These are phyloP conservation scores for Boleophthalmus pectinirostris DNA, from an alignment of 2,113 vertebrate genomes.

Conservation along the genomic window DNA sequence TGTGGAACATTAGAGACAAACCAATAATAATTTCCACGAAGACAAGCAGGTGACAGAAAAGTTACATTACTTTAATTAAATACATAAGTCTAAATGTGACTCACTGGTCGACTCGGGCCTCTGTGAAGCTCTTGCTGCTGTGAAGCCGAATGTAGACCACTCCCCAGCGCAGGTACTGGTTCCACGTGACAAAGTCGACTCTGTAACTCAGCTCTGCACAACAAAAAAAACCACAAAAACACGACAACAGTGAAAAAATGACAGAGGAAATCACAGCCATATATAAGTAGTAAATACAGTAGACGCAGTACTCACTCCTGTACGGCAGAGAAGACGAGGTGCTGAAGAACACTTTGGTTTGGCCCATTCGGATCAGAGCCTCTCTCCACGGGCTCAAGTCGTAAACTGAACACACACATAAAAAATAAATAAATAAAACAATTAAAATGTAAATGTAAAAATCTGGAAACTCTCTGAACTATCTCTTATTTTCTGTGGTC, in stretches of 20 bases:
- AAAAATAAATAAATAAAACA: neutral
- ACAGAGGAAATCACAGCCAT: neutral
- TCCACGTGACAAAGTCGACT: constrained; percentile 90
- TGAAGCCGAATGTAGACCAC: constrained; percentile 81
- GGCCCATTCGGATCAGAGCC: constrained; percentile 64
- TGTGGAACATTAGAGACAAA: no score
- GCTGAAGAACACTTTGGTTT: constrained; percentile 86
- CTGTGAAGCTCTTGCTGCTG: constrained; percentile 77
- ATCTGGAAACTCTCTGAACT: no score
- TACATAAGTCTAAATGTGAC: constrained; percentile 50
- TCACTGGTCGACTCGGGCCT: constrained; percentile 85
- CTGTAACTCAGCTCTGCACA: constrained; percentile 86
- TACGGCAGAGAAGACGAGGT: constrained; percentile 83
- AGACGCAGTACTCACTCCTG: constrained; percentile 80
- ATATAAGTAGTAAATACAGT: neutral
- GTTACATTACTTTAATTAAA: no score
- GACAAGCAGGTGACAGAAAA: no score
- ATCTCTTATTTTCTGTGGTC: no score
- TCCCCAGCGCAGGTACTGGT: constrained; percentile 86
- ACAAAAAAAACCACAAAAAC: neutral
- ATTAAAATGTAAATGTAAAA: no score
- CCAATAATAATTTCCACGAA: no score
- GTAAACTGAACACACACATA: constrained; percentile 84
- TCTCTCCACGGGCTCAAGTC: constrained; percentile 83
- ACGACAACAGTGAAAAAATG: neutral